A percentile compares a stretch with the other conserved stretches of the same genome.
phyloP scores from a whole-genome alignment of 2,797 vertebrate genomes.

The Diplodus puntazzo region DNA sequence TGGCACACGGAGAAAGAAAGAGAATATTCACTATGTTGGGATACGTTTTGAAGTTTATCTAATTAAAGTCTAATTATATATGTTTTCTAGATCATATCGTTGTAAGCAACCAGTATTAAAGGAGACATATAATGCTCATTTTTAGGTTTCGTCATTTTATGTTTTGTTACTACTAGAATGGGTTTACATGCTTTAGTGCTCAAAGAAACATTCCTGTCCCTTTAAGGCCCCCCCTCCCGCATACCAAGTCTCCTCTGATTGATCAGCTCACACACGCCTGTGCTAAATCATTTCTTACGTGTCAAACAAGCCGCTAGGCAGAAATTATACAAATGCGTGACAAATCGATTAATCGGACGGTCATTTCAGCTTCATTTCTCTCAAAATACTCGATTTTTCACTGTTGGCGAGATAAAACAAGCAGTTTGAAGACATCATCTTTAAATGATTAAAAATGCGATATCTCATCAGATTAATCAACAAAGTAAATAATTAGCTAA shows the following conservation, averaged over 20 bases:
- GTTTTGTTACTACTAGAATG: too few relatives aligned
- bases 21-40: background rate
- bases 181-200: too few relatives aligned
- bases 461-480: background rate
- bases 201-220: too few relatives aligned
- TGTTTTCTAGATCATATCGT: conserved; percentile 19
- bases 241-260: too few relatives aligned
- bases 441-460: background rate
- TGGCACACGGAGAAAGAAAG: conserved; percentile 11
- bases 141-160: too few relatives aligned
- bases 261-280: too few relatives aligned
- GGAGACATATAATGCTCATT: too few relatives aligned
- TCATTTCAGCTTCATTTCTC: background rate
- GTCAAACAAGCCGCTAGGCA: too few relatives aligned
- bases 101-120: background rate
- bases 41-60: conserved; percentile 12
- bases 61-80: conserved; percentile 29
- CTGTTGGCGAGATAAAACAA: background rate
- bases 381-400: background rate
- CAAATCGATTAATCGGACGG: background rate
- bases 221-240: too few relatives aligned
- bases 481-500: background rate
- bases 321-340: too few relatives aligned
- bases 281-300: too few relatives aligned
- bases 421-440: background rate